phyloP scores from a whole-genome alignment of 1,140 invertebrate species.

The Mizuhopecten yessoensis region DNA sequence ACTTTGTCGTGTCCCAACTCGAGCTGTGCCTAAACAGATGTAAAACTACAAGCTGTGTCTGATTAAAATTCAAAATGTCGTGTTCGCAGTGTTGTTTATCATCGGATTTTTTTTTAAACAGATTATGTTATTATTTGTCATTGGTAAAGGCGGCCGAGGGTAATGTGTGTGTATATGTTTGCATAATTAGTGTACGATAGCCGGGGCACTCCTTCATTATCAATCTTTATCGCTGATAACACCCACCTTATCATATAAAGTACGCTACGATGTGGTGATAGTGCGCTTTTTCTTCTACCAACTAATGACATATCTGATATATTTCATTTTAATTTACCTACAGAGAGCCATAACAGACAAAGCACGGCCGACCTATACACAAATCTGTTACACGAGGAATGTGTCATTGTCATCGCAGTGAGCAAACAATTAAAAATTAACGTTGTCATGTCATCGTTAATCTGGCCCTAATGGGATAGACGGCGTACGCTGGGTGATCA shows the following conservation, averaged over 20 bases:
- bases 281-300: conserved; percentile 5
- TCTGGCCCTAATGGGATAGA: not conserved
- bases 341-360: not conserved
- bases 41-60: not conserved
- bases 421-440: conserved; percentile 34
- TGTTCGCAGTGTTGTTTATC: conserved; percentile 16
- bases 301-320: conserved; percentile 28
- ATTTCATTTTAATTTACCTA: conserved; percentile 30
- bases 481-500: not conserved
- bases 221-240: conserved; percentile 27
- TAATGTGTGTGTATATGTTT: conserved; percentile 22
- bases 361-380: not conserved
- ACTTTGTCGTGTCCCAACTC: not conserved
- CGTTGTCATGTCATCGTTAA: conserved; percentile 15
- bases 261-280: conserved; percentile 4
- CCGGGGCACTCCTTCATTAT: conserved; percentile 38
- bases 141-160: not conserved
- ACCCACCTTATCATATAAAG: conserved; percentile 14
- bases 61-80: conserved; percentile 35
- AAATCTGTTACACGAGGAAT: not conserved
- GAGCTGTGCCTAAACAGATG: not conserved
- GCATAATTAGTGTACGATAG: conserved; percentile 27
- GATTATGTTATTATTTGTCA: conserved; percentile 35
- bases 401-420: not conserved
- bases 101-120: not conserved